Evolutionary conservation across 2,113 vertebrate genomes (phyloP).

Genomic region (Chionodraco myersi): DNA sequence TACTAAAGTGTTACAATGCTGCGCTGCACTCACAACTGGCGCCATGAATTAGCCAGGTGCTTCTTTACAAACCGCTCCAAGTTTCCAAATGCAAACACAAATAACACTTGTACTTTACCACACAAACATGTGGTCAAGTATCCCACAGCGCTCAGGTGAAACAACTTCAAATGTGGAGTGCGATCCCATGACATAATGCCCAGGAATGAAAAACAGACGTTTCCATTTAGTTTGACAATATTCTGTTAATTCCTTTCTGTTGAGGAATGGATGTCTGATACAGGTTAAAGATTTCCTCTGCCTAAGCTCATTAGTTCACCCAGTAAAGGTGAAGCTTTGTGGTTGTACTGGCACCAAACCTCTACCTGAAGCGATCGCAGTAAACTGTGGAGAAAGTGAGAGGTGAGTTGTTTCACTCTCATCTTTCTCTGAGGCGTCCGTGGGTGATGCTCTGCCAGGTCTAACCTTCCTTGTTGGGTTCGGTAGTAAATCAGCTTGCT

Average conservation of each 20-base stretch:
- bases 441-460: constrained; percentile 67
- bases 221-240: constrained; percentile 59
- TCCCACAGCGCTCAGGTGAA: constrained; percentile 48
- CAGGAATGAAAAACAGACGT: constrained; percentile 69
- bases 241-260: constrained; percentile 52
- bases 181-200: constrained; percentile 64
- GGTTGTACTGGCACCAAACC: constrained; percentile 31
- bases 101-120: constrained; percentile 23
- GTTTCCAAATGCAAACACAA: constrained; percentile 75
- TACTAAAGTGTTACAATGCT: constrained; percentile 9
- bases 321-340: constrained; percentile 43
- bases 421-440: constrained; percentile 40
- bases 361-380: constrained; percentile 40
- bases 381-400: constrained; percentile 42
- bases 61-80: constrained; percentile 83
- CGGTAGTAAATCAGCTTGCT: constrained; percentile 71
- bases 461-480: constrained; percentile 67
- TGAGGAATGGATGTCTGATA: constrained; percentile 36
- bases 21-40: constrained; percentile 76
- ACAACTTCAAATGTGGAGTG: constrained; percentile 51
- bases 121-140: constrained; percentile 58
- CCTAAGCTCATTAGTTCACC: constrained; percentile 53
- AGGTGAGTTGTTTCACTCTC: constrained; percentile 31
- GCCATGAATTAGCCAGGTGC: constrained; percentile 79
- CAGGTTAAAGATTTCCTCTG: constrained; percentile 55